A percentile compares a stretch with the other conserved stretches of the same genome.
These are phyloP conservation scores for Laodelphax striatellus DNA, from an alignment of 1,140 invertebrate genomes.

Conservation along the genomic window DNA sequence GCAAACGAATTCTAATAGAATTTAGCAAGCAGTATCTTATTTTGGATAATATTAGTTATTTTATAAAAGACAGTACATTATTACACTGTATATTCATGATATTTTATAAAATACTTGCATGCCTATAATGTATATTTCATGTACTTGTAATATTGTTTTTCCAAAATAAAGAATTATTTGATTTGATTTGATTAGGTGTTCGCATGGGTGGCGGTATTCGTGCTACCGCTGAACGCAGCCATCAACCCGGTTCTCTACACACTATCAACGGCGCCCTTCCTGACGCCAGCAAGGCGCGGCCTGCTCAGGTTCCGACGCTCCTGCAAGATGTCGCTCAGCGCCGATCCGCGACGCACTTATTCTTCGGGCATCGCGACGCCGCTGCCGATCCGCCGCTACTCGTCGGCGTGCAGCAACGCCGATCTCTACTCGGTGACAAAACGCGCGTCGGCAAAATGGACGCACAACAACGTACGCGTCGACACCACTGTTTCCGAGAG, in stretches of 20 bases:
- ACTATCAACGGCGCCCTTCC: slow-evolving; percentile 33
- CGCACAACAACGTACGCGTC: background rate
- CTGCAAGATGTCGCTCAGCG: slow-evolving; percentile 7
- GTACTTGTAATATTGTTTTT: too few species aligned
- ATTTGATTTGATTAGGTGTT: slow-evolving; percentile 28
- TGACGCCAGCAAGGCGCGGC: slow-evolving; percentile 17
- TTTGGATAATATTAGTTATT: too few species aligned
- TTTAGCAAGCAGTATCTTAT: too few species aligned
- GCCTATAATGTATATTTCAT: too few species aligned
- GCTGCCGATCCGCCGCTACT: background rate
- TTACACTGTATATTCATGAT: too few species aligned
- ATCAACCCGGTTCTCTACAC: slow-evolving; percentile 45
- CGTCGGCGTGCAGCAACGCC: background rate
- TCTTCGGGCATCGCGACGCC: background rate
- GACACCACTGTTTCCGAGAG: background rate
- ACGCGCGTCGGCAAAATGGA: background rate
- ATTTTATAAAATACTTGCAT: too few species aligned
- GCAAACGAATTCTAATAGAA: too few species aligned
- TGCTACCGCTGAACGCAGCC: slow-evolving; percentile 43
- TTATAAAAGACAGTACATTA: too few species aligned
- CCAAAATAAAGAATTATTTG: too few species aligned
- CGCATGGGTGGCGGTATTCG: slow-evolving; percentile 46
- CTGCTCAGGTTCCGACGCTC: slow-evolving; percentile 14
- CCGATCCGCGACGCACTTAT: background rate
- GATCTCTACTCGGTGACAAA: background rate